Base-by-base conservation (phyloP, 2,113 vertebrate species). In the Nerophis ophidion region DNA sequence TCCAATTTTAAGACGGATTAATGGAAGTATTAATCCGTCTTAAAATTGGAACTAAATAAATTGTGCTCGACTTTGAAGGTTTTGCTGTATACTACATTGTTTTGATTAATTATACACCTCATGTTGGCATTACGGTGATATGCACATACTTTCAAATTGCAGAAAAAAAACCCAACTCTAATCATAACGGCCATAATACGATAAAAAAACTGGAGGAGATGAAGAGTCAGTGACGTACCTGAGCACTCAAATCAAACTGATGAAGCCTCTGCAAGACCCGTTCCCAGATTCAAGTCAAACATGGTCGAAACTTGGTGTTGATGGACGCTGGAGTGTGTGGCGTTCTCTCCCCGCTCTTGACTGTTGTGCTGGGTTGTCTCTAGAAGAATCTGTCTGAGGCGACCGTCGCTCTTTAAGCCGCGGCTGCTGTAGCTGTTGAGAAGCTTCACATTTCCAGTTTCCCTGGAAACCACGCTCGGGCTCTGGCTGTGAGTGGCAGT, bases 381-480 rank as follows among this genome's bases (percentile, higher is more conserved):
- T 75, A 82, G 88, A 89, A 91, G 79, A 85, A 88, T 89, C 89
- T 84, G 71, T 89, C 81, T 82, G 79, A 76, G 85, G 84, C 87
- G 84, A 73, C 82, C 85, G 86, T 88, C 83, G 72, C 84, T 86
- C 83, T 88, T 81, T 79, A 85, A 81, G 81, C 84, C 77, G 79
- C 70, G 84, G 67, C 85, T 89, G 66, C 86, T 88, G 77, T 71
- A 81, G 87, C 81, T 88, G 68, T 76, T 83, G 78, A 89, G 88
- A 88, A 88, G 88, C 83, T 87, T 89, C 89, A 86, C 84, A 88
- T 84, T 89, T 85, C 85, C 82, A 85, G 90, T 91, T 91, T 89
- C 90, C 90, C 85, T 90, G 90, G 90, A 90, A 91, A 91, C 90
- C 85, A 89, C 76, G 48, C 72, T 83, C 70, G 80, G 67, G 74